Conservation (phyloP, 2,113 vertebrate species). For the Phalacrocorax pelagicus region DNA sequence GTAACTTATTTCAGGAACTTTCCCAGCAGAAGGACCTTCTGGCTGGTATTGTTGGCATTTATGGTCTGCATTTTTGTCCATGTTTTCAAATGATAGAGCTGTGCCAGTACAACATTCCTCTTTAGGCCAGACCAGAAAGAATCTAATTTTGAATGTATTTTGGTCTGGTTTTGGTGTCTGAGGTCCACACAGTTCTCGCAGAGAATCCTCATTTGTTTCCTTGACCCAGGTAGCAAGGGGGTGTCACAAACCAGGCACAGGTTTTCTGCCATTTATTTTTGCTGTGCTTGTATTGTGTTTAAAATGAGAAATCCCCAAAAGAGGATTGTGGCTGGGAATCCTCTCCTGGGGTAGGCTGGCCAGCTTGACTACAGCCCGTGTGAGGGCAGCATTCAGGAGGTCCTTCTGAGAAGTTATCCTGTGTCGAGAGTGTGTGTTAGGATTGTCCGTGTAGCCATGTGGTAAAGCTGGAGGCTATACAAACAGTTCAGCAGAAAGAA, state of each 20-base stretch:
- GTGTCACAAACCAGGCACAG: background rate
- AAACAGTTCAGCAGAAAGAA: background rate
- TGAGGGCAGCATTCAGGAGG: background rate
- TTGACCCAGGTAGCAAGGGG: background rate
- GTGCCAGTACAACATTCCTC: background rate
- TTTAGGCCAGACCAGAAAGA: background rate
- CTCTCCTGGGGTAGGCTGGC: background rate
- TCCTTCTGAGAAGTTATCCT: accelerated
- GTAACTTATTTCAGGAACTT: background rate
- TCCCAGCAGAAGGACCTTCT: background rate
- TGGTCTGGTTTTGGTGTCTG: background rate
- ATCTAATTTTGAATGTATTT: background rate
- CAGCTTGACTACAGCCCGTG: background rate
- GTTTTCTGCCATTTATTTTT: background rate
- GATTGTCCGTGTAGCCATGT: accelerated
- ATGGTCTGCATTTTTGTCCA: accelerated
- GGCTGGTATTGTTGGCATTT: background rate
- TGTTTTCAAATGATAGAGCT: background rate
- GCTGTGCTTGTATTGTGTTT: background rate
- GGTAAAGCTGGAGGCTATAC: background rate
- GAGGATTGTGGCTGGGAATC: background rate
- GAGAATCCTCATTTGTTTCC: background rate
- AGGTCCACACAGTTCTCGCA: background rate
- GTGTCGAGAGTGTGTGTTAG: background rate
- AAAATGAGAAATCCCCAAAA: background rate